Evolutionary conservation across 2,888 invertebrate species (phyloP).

Genomic region (Adineta ricciae): DNA sequence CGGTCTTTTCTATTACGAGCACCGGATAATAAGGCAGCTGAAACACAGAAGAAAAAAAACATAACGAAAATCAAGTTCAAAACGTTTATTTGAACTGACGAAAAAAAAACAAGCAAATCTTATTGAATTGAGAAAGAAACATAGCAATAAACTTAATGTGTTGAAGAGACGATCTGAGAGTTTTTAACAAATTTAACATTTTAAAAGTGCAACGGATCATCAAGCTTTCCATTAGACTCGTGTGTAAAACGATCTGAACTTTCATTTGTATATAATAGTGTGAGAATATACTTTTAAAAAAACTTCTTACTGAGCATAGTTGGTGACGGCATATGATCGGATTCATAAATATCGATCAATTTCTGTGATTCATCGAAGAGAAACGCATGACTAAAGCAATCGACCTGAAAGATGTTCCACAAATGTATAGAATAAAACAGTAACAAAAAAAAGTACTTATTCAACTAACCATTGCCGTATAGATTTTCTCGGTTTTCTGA

Average conservation of each 20-base stretch:
- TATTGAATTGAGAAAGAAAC: not conserved
- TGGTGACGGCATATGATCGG: not conserved
- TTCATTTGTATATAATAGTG: too few species aligned
- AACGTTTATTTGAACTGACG: too few species aligned
- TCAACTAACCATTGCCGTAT: not conserved
- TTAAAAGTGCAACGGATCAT: too few species aligned
- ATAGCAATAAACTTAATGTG: too few species aligned
- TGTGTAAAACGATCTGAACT: too few species aligned
- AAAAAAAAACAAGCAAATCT: not conserved
- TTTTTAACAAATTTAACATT: too few species aligned
- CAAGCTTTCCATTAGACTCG: too few species aligned
- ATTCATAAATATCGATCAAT: not conserved
- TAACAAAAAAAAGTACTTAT: too few species aligned
- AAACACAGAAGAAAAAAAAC: not conserved
- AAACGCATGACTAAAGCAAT: not conserved
- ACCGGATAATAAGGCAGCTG: not conserved
- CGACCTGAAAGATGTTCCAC: not conserved
- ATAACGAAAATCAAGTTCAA: not conserved
- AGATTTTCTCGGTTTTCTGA: not conserved
- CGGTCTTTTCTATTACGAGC: not conserved
- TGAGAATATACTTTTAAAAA: too few species aligned
- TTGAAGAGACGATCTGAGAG: too few species aligned
- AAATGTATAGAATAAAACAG: fast-evolving
- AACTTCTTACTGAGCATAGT: not conserved
- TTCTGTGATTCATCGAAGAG: not conserved